Evolutionary conservation across 2,888 invertebrate species (phyloP), one percentile per base, ranked within the genome.

Genomic region (Caenorhabditis becei): DNA sequence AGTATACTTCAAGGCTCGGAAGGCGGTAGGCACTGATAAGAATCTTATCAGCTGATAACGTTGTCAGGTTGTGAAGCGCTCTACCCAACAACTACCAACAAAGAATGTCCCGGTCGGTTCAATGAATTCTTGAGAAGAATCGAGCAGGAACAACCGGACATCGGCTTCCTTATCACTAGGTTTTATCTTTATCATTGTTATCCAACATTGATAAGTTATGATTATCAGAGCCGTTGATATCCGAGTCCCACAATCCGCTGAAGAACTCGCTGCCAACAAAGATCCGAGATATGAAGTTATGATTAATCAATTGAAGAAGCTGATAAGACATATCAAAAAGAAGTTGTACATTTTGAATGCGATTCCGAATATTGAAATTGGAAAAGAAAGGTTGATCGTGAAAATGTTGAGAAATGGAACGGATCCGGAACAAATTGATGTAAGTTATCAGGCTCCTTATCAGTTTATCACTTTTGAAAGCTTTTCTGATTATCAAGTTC

Each of bases 261-360:
- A 47, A 28, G 65, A 71, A 37, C 23, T 51, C 32, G 14, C 20
- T 24, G 14, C 47, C 32, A 35, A 65, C n/a, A n/a, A 47, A 14
- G 72, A 74, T 26, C 56, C 63, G 16, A 41, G 49, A 1, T 74
- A 74, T 26, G 28, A 65, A 56, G 32, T n/a, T 0, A 74, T 74
- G 72, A 63, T 49, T 14, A 26, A n/a, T 0, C 62, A 72, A 35
- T 54, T 51, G 59, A 16, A 28, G 14, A 63, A 61, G 53, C 24
- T 62, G 4, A 23, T 65, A 20, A 23, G 16, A 7, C 32, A 58
- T 58, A 65, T 65, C 18, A 65, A 65, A 24, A n/a, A 37, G 14
- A 74, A 74, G 26, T 11, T 74, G 20, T 74, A 35, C 11, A 56
- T 74, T 47, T 3, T 74, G 0, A 24, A 74, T 37, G 54, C 63